phyloP scores from a whole-genome alignment of 2,797 vertebrate genomes.

The Acrossocheilus wenchowensis region DNA sequence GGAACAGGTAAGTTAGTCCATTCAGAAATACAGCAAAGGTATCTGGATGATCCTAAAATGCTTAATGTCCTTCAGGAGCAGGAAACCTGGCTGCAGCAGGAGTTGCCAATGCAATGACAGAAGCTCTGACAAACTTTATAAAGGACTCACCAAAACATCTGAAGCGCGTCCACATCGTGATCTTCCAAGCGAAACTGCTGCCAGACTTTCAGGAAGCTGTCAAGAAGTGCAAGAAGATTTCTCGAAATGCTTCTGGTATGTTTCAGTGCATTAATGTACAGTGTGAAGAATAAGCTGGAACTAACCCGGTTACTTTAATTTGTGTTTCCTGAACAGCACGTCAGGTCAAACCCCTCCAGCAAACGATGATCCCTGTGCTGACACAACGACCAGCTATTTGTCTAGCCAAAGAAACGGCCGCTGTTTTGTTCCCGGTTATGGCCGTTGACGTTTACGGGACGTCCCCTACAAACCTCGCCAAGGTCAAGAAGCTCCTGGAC shows the following conservation, averaged over 20 bases:
- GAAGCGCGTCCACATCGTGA: slow-evolving; percentile 62
- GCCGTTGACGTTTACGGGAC: slow-evolving; percentile 57
- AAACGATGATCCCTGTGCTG: background rate
- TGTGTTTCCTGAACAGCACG: background rate
- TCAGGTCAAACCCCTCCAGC: background rate
- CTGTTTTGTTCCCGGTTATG: slow-evolving; percentile 57
- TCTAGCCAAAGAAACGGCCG: slow-evolving; percentile 32
- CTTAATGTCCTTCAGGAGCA: slow-evolving; percentile 57
- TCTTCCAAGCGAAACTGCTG: slow-evolving; percentile 65
- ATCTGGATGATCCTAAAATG: background rate
- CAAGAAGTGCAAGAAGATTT: slow-evolving; percentile 56
- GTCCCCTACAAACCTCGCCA: slow-evolving; percentile 41
- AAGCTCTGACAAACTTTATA: slow-evolving; percentile 56
- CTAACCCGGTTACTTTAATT: background rate
- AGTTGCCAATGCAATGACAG: slow-evolving; percentile 65
- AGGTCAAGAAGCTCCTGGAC: slow-evolving; percentile 59
- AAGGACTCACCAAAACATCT: slow-evolving; percentile 46
- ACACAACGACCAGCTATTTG: background rate
- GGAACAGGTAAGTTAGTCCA: slow-evolving; percentile 65
- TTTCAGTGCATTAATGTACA: background rate
- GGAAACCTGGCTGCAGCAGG: slow-evolving; percentile 60
- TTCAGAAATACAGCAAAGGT: background rate
- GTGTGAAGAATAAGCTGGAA: background rate
- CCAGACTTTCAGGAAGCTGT: slow-evolving; percentile 63
- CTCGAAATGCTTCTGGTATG: slow-evolving; percentile 38